phyloP scores from a whole-genome alignment of 2,113 vertebrate genomes.

The Thunnus thynnus region DNA sequence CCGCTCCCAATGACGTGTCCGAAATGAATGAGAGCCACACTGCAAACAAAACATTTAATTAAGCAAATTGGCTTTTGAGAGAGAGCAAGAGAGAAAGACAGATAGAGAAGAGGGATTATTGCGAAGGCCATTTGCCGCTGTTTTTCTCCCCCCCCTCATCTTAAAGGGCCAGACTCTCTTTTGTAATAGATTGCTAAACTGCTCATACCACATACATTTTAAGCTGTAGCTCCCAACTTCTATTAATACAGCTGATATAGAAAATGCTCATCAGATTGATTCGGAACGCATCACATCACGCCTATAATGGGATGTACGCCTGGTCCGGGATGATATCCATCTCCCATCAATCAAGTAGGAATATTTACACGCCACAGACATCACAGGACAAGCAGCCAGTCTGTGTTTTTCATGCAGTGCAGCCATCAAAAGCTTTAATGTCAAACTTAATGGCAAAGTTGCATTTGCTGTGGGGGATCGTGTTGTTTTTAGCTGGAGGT shows the following conservation, averaged over 20 bases:
- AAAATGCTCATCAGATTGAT: conserved; percentile 74
- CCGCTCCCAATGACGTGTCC: conserved; percentile 98
- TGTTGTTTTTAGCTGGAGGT: conserved; percentile 75
- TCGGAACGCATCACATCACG: conserved; percentile 70
- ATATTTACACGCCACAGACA: conserved; percentile 36
- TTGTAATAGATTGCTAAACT: conserved; percentile 78
- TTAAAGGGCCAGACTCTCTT: conserved; percentile 90
- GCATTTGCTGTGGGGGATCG: conserved; percentile 54
- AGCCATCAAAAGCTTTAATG: conserved; percentile 54
- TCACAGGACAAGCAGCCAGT: conserved; percentile 28
- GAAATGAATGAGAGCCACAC: conserved; percentile 99
- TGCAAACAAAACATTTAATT: conserved; percentile 99
- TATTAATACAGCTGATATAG: conserved; percentile 63
- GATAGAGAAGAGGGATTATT: conserved; percentile 88
- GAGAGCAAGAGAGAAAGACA: conserved; percentile 83
- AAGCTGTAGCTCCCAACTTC: conserved; percentile 63
- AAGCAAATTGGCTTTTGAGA: conserved; percentile 99
- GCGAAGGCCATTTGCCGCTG: conserved; percentile 84
- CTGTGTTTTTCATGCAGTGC: conserved; percentile 12
- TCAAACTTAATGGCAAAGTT: conserved; percentile 59
- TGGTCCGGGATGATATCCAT: conserved; percentile 67
- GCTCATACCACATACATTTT: conserved; percentile 71
- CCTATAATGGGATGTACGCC: conserved; percentile 67
- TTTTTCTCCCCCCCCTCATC: conserved; percentile 54
- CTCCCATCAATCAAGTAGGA: conserved; percentile 65